phyloP scores from a whole-genome alignment of 2,113 vertebrate genomes.

The Theristicus caerulescens region DNA sequence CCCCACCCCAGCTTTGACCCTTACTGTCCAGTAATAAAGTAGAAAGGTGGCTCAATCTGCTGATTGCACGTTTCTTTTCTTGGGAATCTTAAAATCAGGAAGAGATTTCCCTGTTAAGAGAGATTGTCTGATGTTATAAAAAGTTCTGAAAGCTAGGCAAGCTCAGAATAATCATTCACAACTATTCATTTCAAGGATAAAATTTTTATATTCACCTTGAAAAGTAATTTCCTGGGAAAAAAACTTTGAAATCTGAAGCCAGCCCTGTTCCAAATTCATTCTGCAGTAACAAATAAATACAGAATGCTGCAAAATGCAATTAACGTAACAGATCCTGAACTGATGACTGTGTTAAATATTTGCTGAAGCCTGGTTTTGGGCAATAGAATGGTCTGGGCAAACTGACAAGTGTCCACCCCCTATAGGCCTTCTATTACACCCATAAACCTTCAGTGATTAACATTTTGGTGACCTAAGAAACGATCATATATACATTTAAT shows the following conservation, averaged over 20 bases:
- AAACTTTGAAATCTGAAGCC: not conserved
- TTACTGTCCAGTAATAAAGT: not conserved
- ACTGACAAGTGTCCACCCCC: not conserved
- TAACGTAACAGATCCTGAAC: not conserved
- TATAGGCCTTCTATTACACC: not conserved
- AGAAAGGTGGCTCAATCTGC: not conserved
- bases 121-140: not conserved
- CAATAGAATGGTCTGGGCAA: not conserved
- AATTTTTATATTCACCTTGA: not conserved
- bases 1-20: not conserved
- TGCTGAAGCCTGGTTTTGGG: not conserved
- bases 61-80: not conserved
- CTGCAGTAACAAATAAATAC: not conserved
- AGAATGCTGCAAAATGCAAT: not conserved
- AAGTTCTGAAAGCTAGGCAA: not conserved
- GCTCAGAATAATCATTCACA: not conserved
- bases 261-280: not conserved
- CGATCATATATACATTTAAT: not conserved
- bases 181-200: not conserved
- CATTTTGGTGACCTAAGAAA: not conserved
- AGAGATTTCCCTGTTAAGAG: not conserved
- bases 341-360: not conserved
- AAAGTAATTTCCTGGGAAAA: not conserved
- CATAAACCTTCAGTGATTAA: not conserved
- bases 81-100: not conserved